Percentiles rank a stretch among this genome's conserved stretches.
Evolutionary conservation across 2,888 invertebrate species (phyloP).

Genomic region (Thymelicus lineola): DNA sequence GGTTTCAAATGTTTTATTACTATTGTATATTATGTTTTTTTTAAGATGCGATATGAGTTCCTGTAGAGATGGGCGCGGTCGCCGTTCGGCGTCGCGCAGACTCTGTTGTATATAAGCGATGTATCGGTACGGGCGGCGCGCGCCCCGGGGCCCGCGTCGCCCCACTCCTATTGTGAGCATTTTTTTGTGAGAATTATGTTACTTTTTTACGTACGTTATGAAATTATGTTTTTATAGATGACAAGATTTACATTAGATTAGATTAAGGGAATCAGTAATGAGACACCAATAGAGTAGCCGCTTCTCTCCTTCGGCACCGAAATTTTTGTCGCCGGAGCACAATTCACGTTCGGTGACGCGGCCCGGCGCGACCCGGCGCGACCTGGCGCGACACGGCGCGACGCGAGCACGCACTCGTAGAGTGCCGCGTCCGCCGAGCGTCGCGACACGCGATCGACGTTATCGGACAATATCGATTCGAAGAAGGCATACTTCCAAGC

Average conservation of each 20-base stretch:
- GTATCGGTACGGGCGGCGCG: conserved; percentile 63
- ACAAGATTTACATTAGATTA: conserved; percentile 84
- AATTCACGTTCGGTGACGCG: conserved; percentile 48
- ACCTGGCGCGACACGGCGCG: conserved; percentile 52
- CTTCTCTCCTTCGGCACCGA: conserved; percentile 82
- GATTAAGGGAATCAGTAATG: conserved; percentile 83
- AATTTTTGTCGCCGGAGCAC: conserved; percentile 79
- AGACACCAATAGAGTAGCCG: conserved; percentile 86
- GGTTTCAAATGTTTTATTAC: conserved; percentile 85
- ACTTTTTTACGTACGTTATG: conserved; percentile 80
- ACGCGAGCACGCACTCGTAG: conserved; percentile 79
- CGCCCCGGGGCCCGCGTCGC: conserved; percentile 58
- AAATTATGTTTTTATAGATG: conserved; percentile 77
- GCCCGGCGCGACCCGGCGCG: conserved; percentile 40
- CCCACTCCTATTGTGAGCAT: conserved; percentile 82
- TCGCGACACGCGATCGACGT: conserved; percentile 77
- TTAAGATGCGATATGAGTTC: conserved; percentile 85
- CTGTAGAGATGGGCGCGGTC: conserved; percentile 78
- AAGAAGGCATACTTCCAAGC: conserved; percentile 83
- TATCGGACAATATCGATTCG: conserved; percentile 83
- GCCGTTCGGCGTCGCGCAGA: conserved; percentile 66
- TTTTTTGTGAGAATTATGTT: conserved; percentile 84
- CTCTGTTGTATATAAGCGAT: conserved; percentile 82
- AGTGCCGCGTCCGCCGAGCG: conserved; percentile 71
- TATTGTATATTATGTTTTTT: conserved; percentile 80